These are phyloP conservation scores for Eumeta japonica DNA, from an alignment of 1,140 invertebrate species.

Conservation along the genomic window DNA sequence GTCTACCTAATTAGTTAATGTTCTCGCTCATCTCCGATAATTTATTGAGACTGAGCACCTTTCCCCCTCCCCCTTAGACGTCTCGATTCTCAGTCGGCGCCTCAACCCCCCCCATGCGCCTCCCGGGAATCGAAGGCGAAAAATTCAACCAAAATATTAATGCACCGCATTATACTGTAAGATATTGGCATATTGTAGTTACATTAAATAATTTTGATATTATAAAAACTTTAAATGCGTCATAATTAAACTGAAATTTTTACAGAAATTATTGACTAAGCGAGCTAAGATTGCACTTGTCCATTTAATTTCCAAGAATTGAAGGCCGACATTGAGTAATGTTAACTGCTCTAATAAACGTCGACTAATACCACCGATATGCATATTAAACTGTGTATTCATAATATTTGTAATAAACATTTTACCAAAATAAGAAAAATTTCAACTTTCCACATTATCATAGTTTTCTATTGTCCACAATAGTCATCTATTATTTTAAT, in stretches of 20 bases:
- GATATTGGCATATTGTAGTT: background rate
- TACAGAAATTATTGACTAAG: too few species aligned
- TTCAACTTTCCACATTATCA: too few species aligned
- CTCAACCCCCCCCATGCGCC: slow-evolving; percentile 10
- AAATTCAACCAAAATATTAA: slow-evolving; percentile 58
- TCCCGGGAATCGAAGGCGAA: slow-evolving; percentile 43
- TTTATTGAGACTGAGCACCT: slow-evolving; percentile 51
- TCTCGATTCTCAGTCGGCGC: background rate
- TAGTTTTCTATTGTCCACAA: too few species aligned
- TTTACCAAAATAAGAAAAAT: too few species aligned
- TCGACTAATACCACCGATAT: too few species aligned
- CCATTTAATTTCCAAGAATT: too few species aligned
- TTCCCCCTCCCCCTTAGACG: slow-evolving; percentile 13
- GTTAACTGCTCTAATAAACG: too few species aligned
- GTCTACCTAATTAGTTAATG: slow-evolving; percentile 58
- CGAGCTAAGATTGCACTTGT: too few species aligned
- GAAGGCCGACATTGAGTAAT: too few species aligned
- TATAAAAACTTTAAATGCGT: background rate
- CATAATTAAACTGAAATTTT: slow-evolving; percentile 2
- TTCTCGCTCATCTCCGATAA: slow-evolving; percentile 49
- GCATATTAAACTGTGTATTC: too few species aligned
- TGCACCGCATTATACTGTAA: slow-evolving; percentile 28
- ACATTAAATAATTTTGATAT: background rate
- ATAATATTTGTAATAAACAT: too few species aligned
- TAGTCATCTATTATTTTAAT: too few species aligned